Conservation (phyloP, 2,113 vertebrate species). For the Collichthys lucidus region DNA sequence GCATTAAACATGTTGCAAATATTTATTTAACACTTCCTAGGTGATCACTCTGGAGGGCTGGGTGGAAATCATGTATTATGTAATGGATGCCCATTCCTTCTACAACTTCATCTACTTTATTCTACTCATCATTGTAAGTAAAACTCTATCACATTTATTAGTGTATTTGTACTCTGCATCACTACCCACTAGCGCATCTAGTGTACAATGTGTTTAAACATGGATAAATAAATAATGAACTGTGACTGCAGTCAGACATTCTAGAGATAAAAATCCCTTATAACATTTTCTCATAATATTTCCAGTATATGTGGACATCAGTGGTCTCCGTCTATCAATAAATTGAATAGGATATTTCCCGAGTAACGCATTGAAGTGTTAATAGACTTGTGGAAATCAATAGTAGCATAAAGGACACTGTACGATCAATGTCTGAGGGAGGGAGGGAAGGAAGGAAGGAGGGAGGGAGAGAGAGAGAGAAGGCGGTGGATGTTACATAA, state of each 20-base stretch:
- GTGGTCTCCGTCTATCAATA: conserved; percentile 22
- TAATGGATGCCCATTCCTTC: conserved; percentile 99
- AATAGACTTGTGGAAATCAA: conserved; percentile 64
- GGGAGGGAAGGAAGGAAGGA: neutral
- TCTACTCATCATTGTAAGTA: conserved; percentile 98
- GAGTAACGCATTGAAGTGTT: conserved; percentile 37
- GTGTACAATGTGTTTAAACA: neutral
- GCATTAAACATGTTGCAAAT: neutral
- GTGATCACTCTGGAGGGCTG: conserved; percentile 99
- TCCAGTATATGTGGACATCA: conserved; percentile 13
- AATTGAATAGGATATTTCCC: conserved; percentile 33
- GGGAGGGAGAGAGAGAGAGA: neutral
- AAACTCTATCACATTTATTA: neutral
- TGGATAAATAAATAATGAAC: neutral
- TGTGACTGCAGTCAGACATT: neutral
- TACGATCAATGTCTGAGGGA: conserved; percentile 51
- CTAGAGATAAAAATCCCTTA: neutral
- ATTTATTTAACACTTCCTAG: conserved; percentile 71
- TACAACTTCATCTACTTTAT: conserved; percentile 99
- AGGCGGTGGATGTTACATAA: neutral
- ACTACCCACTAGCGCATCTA: neutral
- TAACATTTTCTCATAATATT: conserved; percentile 19
- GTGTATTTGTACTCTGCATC: neutral
- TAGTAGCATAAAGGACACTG: conserved; percentile 52
- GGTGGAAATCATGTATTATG: conserved; percentile 99